These are phyloP conservation scores for Myotis pilosus DNA, from an alignment of 2,797 vertebrate genomes.

Conservation along the genomic window DNA sequence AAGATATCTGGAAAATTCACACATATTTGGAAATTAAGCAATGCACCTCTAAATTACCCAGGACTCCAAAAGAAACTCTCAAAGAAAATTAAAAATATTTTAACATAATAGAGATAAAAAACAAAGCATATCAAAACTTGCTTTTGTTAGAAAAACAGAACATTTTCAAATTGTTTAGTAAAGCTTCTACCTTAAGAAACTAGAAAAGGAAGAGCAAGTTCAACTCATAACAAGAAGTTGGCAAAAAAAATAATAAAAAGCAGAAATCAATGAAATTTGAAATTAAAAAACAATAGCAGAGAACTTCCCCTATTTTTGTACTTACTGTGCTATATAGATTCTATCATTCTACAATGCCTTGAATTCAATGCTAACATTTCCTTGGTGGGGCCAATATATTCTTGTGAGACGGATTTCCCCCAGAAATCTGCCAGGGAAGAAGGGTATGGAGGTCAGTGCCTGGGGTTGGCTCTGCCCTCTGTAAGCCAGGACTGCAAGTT, in stretches of 20 bases:
- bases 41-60: background rate
- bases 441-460: background rate
- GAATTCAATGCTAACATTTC: background rate
- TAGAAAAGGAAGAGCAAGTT: conserved; percentile 9
- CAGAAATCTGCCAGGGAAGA: background rate
- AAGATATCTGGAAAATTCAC: background rate
- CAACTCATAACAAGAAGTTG: background rate
- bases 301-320: background rate
- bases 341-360: background rate
- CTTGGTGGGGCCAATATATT: background rate
- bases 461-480: background rate
- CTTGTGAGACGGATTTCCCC: background rate
- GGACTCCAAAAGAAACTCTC: background rate
- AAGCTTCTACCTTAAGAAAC: background rate
- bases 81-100: background rate
- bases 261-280: conserved; percentile 35
- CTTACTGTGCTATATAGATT: background rate
- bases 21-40: conserved; percentile 24
- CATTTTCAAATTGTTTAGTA: background rate
- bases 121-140: background rate
- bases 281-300: background rate
- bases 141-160: background rate
- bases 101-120: background rate
- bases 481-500: background rate
- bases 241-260: background rate